A percentile compares a stretch with the other conserved stretches of the same genome.
Evolutionary conservation across 2,888 invertebrate species (phyloP).

Genomic region (Drosophila atripex): DNA sequence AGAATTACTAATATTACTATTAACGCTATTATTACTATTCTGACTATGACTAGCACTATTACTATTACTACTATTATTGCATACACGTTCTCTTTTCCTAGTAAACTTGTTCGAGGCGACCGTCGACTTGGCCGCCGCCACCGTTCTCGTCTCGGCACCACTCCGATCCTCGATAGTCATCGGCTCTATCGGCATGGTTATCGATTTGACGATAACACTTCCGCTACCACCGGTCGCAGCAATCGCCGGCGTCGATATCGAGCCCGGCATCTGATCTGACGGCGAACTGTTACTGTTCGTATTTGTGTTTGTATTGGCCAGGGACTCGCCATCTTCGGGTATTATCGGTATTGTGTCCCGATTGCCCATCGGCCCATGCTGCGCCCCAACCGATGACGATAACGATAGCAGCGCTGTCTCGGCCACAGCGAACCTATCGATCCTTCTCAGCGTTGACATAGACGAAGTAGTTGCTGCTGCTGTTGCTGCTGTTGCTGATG

Average conservation of each 20-base stretch:
- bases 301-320: slow-evolving; percentile 38
- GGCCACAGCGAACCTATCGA: slow-evolving; percentile 26
- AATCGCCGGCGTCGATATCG: slow-evolving; percentile 32
- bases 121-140: slow-evolving; percentile 4
- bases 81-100: slow-evolving; percentile 83
- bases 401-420: slow-evolving; percentile 53
- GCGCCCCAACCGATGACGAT: slow-evolving; percentile 8
- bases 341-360: slow-evolving; percentile 62
- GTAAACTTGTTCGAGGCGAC: slow-evolving; percentile 80
- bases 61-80: slow-evolving; percentile 82
- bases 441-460: slow-evolving; percentile 39
- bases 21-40: slow-evolving; percentile 55
- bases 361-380: slow-evolving; percentile 39
- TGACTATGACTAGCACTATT: slow-evolving; percentile 61
- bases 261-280: slow-evolving; percentile 50
- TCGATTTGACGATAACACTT: slow-evolving; percentile 26
- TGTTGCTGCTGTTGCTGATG: slow-evolving; percentile 22
- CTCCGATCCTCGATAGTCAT: slow-evolving; percentile 30
- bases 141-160: slow-evolving; percentile 9
- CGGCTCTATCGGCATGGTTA: slow-evolving; percentile 37
- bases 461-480: slow-evolving; percentile 28
- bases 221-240: slow-evolving; percentile 18
- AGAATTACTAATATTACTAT: slow-evolving; percentile 78
- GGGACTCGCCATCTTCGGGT: slow-evolving; percentile 73
- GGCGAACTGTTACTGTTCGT: slow-evolving; percentile 57